Base-by-base conservation (phyloP, 2,888 invertebrate species). In the Drosophila mercatorum region DNA sequence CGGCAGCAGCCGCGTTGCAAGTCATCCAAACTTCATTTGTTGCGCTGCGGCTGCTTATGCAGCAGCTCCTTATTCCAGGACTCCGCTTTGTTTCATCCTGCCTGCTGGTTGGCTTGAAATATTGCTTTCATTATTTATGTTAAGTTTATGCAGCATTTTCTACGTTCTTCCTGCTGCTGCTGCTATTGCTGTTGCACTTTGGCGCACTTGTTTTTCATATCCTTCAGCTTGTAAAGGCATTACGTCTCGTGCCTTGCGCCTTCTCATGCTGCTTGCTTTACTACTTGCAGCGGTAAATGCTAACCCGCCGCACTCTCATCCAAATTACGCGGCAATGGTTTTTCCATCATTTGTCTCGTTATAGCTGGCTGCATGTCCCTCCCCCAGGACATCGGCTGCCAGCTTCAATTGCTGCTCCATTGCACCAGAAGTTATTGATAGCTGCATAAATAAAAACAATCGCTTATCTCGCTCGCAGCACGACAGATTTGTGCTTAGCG, bases 21-120 rank as follows among this genome's bases (percentile, higher is more conserved):
- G 85, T 89, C 88, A 89, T 84, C 89, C 88, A 84, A 89, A 84
- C 89, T 89, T 84, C 84, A 84, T 89, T 84, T 84, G 89, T 88
- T 89, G 84, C 73, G 40, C 89, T 81, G 87, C 84, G 76, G 72
- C 72, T 66, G 66, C 59, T 59, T 46, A 65, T 65, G 58, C 52
- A 44, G 38, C 58, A 56, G 52, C 57, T 56, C 34, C 59, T 77
- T 65, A 47, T 41, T 44, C 55, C 46, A 53, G 44, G 59, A 64
- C 58, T 76, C 17, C 61, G 68, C 68, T 75, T 81, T 73, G 84
- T 71, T 78, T 81, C 68, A 62, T 75, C 68, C 55, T 44, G 49
- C 60, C 52, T 51, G 67, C 61, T 68, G 69, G n/a, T 14, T 43
- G 41, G 51, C 17, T 63, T 84, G 88, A 84, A 84, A 84, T 84